Percentiles rank a stretch among this genome's conserved stretches.
Evolutionary conservation across 2,888 invertebrate species (phyloP).

Genomic region (Apamea sordens): DNA sequence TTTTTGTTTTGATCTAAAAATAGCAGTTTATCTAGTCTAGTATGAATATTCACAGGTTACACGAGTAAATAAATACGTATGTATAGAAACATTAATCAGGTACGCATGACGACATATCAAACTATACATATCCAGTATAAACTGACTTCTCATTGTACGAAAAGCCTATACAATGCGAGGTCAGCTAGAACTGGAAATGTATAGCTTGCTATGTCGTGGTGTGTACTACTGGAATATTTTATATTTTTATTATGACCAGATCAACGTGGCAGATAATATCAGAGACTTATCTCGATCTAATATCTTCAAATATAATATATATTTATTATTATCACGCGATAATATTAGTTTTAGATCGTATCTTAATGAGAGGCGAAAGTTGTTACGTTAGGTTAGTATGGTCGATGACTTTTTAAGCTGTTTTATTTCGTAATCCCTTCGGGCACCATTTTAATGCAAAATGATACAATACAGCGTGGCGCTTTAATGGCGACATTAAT

Average conservation of each 20-base stretch:
- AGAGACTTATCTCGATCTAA: conserved; percentile 13
- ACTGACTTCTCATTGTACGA: background rate
- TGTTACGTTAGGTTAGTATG: conserved; percentile 22
- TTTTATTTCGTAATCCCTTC: conserved; percentile 8
- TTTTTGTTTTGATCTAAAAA: background rate
- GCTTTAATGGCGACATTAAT: too few relatives aligned
- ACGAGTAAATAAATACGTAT: background rate
- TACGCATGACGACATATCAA: background rate
- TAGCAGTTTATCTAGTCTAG: background rate
- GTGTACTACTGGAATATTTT: background rate
- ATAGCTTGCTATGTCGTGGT: background rate
- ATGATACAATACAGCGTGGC: background rate
- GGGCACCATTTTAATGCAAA: background rate
- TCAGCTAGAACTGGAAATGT: background rate
- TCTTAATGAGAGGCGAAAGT: conserved; percentile 56
- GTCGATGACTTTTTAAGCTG: background rate
- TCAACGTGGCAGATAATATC: conserved; percentile 16
- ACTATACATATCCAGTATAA: background rate
- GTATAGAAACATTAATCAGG: background rate
- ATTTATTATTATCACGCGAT: conserved; percentile 32
- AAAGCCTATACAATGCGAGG: background rate
- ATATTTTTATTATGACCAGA: background rate
- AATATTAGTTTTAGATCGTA: conserved; percentile 44
- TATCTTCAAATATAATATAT: conserved; percentile 20
- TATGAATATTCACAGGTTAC: background rate